Base-by-base conservation (phyloP, 2,797 vertebrate genomes). In the Spinibarbus caldwelli region DNA sequence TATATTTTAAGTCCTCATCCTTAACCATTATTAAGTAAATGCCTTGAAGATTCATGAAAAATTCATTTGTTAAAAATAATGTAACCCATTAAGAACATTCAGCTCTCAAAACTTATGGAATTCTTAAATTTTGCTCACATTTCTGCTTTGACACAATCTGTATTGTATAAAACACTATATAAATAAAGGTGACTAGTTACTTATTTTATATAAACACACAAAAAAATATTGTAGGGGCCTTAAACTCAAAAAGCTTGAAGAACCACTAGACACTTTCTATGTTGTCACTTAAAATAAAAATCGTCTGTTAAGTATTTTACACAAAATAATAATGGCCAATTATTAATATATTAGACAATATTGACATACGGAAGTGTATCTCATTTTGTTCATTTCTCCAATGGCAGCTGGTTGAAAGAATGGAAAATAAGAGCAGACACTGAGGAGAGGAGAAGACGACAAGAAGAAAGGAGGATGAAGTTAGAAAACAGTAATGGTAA, bases 321-420 rank as follows among this genome's bases (percentile, higher is more conserved):
- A 19, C 23, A 26, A 19, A 36, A 76, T 36, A 21, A 75, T 49
- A 76, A 57, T 57, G 34, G 31, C 21, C 12, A 38, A 8, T n/a
- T 7, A n/a, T 57, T 21, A 4, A 52, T 36, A 38, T 57, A 77
- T 21, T 38, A 77, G 21, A 57, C 6, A 15, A 8, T 52, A 54
- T 31, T 36, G 31, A 36, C 10, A 54, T 47, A 49, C 26, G 11
- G 15, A 73, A 14, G 2, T 67, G 21, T 36, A 21, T 41, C 17
- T 54, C 19, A 14, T 80, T 1, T 70, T 62, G 26, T 81, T 71
- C 0, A 41, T 68, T 26, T 23, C 29, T 59, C 36, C 76, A 52
- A 9, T 41, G 81, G 87, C 64, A 99, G 98, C 82, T 99, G 98
- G 98, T 90, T 99, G 88, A 96, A 95, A 91, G 96, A 96, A 90